Conservation (phyloP, 2,888 invertebrate genomes). For the Aromia moschata region DNA sequence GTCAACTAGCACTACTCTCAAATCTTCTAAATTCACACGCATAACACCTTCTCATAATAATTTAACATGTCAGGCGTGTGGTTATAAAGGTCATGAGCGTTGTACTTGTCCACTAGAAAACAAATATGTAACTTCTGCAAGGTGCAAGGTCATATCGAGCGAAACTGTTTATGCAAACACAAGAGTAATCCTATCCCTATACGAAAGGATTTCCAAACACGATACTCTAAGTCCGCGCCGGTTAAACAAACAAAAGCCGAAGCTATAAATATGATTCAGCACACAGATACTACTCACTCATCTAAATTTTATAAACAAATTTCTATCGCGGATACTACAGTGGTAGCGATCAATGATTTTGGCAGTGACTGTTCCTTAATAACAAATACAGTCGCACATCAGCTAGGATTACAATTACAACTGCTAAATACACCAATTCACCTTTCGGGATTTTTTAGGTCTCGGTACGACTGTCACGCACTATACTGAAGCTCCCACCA, state of each 20-base stretch:
- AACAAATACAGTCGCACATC: not conserved
- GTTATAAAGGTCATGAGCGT: not conserved
- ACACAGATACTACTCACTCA: not conserved
- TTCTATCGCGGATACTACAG: not conserved
- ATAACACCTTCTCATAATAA: not conserved
- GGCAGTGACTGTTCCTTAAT: slow-evolving; percentile 2
- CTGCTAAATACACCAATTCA: not conserved
- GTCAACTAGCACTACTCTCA: not conserved
- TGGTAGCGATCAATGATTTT: not conserved
- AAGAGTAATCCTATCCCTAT: not conserved
- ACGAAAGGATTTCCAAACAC: not conserved
- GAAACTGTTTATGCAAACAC: not conserved
- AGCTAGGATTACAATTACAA: not conserved
- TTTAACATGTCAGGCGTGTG: not conserved
- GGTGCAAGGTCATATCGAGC: slow-evolving; percentile 4
- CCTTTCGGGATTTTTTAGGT: slow-evolving; percentile 1
- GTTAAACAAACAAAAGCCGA: not conserved
- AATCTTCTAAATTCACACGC: not conserved
- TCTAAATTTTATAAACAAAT: slow-evolving; percentile 9
- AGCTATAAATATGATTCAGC: not conserved
- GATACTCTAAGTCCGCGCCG: not conserved
- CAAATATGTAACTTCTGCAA: slow-evolving; percentile 13
- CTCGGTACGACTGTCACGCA: slow-evolving; percentile 1
- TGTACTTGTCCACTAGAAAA: not conserved
- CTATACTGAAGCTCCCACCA: not conserved